Conservation (phyloP, 2,888 invertebrate species). For the Phortica magna region DNA sequence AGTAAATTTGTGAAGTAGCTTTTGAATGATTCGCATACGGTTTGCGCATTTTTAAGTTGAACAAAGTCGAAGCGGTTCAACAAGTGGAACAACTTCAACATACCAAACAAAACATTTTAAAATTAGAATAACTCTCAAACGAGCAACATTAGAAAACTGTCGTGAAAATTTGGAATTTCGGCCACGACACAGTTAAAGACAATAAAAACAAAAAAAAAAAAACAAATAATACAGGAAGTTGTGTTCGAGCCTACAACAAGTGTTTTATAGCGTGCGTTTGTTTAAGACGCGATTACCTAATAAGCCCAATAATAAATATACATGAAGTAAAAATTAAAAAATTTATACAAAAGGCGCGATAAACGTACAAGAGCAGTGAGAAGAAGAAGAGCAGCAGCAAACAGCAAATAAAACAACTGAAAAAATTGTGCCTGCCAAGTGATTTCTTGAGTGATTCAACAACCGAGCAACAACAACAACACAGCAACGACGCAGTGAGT, state of each 20-base stretch:
- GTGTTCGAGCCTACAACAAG: conserved; percentile 63
- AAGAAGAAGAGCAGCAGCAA: conserved; percentile 37
- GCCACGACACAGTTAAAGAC: conserved; percentile 34
- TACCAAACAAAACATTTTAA: not conserved
- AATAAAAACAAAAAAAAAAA: conserved; percentile 55
- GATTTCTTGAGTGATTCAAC: not conserved
- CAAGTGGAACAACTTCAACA: not conserved
- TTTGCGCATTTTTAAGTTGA: too few species aligned
- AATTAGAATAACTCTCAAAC: conserved; percentile 56
- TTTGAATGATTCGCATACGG: too few species aligned
- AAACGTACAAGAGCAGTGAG: conserved; percentile 51
- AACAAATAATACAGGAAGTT: conserved; percentile 22
- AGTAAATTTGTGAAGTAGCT: too few species aligned
- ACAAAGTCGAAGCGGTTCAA: not conserved
- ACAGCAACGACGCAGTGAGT: conserved; percentile 52
- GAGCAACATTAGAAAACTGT: conserved; percentile 22
- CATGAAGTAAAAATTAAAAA: conserved; percentile 12
- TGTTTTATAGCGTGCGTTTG: conserved; percentile 26
- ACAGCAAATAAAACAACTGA: conserved; percentile 52
- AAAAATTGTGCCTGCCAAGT: conserved; percentile 46
- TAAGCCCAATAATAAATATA: conserved; percentile 54
- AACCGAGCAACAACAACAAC: conserved; percentile 35
- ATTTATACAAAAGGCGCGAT: conserved; percentile 4
- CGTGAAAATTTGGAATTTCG: conserved; percentile 33
- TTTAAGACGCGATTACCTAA: conserved; percentile 63